Base-by-base conservation (phyloP, 37 sponge, comb jelly and placozoan genomes). In the Ianthella basta region DNA sequence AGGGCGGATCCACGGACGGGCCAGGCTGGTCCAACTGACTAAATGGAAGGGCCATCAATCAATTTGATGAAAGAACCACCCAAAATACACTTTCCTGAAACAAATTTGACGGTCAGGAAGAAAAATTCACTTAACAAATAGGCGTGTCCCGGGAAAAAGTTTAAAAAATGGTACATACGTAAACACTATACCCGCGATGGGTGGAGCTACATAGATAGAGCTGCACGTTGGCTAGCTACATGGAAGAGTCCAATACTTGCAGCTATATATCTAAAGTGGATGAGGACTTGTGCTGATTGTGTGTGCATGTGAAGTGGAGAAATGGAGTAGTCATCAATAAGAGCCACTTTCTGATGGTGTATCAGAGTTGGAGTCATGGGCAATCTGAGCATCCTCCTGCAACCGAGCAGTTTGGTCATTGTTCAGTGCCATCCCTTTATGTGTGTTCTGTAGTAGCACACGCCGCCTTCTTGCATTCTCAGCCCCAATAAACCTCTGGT, bases 401-500 rank as follows among this genome's bases (percentile, higher is more conserved):
- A 6, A 2, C 27, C 12, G 2, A 2, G 65, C 5, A 8, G 2
- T 27, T 10, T 13, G 24, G 65, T 10, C 5, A 24, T 63, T 63
- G 24, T 10, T 63, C 4, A 29, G 65, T 10, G 5, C 29, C 29
- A 29, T 4, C 2, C 27, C 29, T 63, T 24, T 27, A 63, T 72
- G 21, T 23, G 37, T 36, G 33, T 34, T 30, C 23, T 72, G 21
- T 37, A 57, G 14, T 4, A 60, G 81, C 15, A 59, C 24, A 12
- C 38, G 15, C 55, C 81, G 1, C 56, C 81, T 80, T 32, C 34
- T 80, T 0, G 59, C 59, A 80, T 80, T 80, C 35, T 80, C 81
- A 80, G 81, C 81, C 12, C 81, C 81, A 80, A 80, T 80, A 56
- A 80, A 80, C 55, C 81, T 80, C 81, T 80, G 34, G 4, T 37